Base-by-base conservation (phyloP, 2,797 vertebrate species). In the Huso huso region DNA sequence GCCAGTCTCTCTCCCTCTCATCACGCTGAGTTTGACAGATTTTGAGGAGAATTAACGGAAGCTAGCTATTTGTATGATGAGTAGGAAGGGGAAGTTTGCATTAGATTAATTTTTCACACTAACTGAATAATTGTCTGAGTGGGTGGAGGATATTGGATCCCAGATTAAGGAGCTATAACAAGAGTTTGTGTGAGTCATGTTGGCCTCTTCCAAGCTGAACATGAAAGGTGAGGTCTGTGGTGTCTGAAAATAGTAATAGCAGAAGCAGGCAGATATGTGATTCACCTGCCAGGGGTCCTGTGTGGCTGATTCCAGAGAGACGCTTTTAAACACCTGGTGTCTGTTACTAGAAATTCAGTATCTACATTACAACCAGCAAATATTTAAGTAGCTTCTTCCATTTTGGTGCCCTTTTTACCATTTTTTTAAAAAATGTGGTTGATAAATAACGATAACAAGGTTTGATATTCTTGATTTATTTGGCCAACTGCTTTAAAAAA, bases 31-130 rank as follows among this genome's bases (percentile, higher is more conserved):
- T 68, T 74, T 71, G 75, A 75, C 66, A 77, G 23, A 53, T 74
- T 9, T 76, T 70, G 69, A 75, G 76, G 74, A 55, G 9, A 55
- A 55, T 55, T 55, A 9, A 9, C 52, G 52, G 52, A 7, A 58
- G 80, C 77, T 73, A 76, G 77, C 71, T 70, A 77, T 76, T 72
- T 71, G 68, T 65, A 70, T 75, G 72, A 70, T 48, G 9, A 55
- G 51, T 48, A 15, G 77, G 66, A 68, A 65, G 65, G 72, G 61
- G 1, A 60, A 51, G 23, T 48, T 7, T 23, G 37, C 64, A 12
- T 49, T 57, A 50, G 60, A 66, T 66, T 15, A 51, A 65, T 60
- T 60, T 61, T 61, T 66, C 65, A 60, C 65, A 51, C 57, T 49
- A 10, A 59, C 37, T 60, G 23, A 18, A 65, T 51, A 53, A 62